phyloP scores from a whole-genome alignment of 2,797 vertebrate species.

The Cyclopterus lumpus region DNA sequence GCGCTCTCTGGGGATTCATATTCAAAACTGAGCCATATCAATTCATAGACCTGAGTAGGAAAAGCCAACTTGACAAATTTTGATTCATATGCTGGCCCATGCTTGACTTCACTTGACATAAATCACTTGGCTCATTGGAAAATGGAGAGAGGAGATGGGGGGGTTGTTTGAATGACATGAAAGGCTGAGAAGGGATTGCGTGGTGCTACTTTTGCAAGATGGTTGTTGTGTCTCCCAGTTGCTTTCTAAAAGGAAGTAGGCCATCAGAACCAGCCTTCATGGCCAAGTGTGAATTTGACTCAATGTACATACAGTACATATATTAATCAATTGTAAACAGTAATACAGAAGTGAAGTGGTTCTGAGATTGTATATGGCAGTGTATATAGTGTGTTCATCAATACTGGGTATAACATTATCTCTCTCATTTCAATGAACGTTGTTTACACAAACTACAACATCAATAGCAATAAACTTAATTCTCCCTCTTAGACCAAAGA shows the following conservation, averaged over 20 bases:
- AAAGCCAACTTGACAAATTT: conserved; percentile 71
- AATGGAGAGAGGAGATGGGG: conserved; percentile 52
- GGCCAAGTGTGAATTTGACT: neutral
- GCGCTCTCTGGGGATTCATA: conserved; percentile 64
- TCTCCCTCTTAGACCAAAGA: neutral
- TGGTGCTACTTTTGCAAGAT: conserved; percentile 30
- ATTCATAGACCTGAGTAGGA: conserved; percentile 59
- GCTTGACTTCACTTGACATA: conserved; percentile 74
- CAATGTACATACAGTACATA: too few species aligned
- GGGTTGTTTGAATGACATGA: conserved; percentile 47
- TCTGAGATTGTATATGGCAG: neutral
- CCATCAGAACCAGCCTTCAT: neutral
- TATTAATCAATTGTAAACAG: neutral
- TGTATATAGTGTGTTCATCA: neutral
- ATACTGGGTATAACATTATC: neutral
- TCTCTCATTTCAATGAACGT: neutral
- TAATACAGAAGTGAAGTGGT: neutral
- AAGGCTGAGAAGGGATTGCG: conserved; percentile 32
- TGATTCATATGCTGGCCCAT: conserved; percentile 64
- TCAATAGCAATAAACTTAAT: neutral
- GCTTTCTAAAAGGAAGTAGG: conserved; percentile 3
- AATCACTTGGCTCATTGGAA: conserved; percentile 67
- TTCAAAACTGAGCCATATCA: conserved; percentile 59
- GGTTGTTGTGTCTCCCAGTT: conserved; percentile 25
- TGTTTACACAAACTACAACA: neutral